Percentiles rank a stretch among this genome's conserved stretches.
Conservation (phyloP, 2,888 invertebrate species). For the Melinopterus prodromus region DNA sequence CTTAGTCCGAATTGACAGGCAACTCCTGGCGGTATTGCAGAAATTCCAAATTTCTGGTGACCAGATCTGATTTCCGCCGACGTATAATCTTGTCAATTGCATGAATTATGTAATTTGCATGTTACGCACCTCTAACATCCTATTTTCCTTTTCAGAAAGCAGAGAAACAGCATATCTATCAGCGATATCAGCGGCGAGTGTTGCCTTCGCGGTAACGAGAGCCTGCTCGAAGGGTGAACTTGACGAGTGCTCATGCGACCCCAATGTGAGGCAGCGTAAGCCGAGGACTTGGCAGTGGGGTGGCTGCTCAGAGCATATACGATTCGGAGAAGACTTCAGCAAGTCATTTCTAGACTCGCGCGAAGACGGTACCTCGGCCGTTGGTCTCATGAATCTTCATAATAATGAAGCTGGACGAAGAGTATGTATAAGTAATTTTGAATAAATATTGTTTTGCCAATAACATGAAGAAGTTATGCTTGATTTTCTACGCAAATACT, state of each 20-base stretch:
- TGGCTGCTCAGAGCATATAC: slow-evolving; percentile 90
- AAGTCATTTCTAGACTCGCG: slow-evolving; percentile 86
- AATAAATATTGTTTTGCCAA: neutral
- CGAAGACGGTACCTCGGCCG: slow-evolving; percentile 76
- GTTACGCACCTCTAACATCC: no score
- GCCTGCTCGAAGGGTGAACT: slow-evolving; percentile 88
- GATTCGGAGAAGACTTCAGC: slow-evolving; percentile 86
- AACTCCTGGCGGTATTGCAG: no score
- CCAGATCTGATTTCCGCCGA: no score
- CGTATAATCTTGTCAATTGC: no score
- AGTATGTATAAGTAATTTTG: slow-evolving; percentile 62
- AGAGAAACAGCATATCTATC: slow-evolving; percentile 91
- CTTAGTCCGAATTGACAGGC: no score
- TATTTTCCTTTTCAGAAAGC: slow-evolving; percentile 71
- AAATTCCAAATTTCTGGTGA: no score
- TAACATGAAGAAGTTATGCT: no score
- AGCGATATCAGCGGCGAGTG: slow-evolving; percentile 88
- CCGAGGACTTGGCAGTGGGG: slow-evolving; percentile 91
- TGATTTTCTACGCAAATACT: no score
- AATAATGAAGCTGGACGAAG: slow-evolving; percentile 92
- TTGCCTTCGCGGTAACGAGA: slow-evolving; percentile 86
- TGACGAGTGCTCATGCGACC: slow-evolving; percentile 89
- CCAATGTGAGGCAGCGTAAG: slow-evolving; percentile 73
- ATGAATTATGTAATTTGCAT: no score
- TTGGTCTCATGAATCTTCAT: slow-evolving; percentile 88